These are phyloP conservation scores for Willisornis vidua DNA, from an alignment of 2,113 vertebrate species.

Conservation along the genomic window DNA sequence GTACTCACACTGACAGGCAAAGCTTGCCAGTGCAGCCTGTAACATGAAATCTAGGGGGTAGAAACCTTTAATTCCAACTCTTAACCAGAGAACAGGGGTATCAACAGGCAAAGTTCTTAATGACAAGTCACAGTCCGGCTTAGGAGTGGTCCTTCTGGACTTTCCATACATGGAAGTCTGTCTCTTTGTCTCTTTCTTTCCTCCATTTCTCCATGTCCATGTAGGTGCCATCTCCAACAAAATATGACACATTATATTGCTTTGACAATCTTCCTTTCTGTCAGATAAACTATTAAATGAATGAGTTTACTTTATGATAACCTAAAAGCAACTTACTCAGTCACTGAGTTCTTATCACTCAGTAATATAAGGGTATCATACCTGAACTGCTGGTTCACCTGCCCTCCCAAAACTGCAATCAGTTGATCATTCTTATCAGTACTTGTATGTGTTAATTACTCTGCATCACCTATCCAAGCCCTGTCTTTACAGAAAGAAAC, in stretches of 20 bases:
- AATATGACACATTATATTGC: neutral
- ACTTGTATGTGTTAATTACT: neutral
- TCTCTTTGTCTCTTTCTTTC: no score
- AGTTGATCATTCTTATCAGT: neutral
- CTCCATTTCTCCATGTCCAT: no score
- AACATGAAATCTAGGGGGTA: no score
- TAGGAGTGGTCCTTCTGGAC: no score
- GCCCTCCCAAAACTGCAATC: neutral
- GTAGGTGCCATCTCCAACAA: no score
- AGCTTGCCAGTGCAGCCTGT: no score
- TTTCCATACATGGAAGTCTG: no score
- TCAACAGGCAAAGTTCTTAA: no score
- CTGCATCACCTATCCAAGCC: neutral
- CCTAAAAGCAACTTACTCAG: neutral
- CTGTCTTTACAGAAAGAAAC: neutral
- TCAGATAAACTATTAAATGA: neutral
- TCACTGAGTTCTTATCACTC: neutral
- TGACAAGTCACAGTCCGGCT: no score
- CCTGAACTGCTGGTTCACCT: neutral
- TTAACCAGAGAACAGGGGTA: no score
- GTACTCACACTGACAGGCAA: no score
- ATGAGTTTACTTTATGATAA: neutral
- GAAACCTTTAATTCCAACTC: no score
- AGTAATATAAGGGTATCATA: neutral
- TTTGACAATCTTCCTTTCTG: neutral